phyloP scores from a whole-genome alignment of 2,888 invertebrate species.

The Lymantria monacha region DNA sequence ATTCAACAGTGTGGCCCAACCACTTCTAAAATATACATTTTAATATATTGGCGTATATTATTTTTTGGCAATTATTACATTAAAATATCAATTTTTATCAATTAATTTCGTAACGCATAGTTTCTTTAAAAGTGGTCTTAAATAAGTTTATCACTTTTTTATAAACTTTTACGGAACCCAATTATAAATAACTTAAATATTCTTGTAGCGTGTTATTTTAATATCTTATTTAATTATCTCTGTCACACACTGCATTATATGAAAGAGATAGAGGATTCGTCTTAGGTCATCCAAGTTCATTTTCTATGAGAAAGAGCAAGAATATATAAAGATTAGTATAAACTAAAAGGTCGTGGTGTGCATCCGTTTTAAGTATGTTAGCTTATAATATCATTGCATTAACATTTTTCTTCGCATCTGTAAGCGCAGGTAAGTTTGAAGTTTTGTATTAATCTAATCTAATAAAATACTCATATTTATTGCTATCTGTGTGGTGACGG shows the following conservation, averaged over 20 bases:
- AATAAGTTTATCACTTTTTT: no score
- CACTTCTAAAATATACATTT: no score
- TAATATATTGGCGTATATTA: no score
- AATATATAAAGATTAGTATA: slow-evolving; percentile 13
- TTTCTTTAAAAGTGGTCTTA: no score
- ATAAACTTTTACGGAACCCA: no score
- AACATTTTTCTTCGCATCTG: slow-evolving; percentile 14
- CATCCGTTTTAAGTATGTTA: slow-evolving; percentile 18
- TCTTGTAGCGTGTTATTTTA: not conserved
- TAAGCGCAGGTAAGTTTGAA: slow-evolving; percentile 20
- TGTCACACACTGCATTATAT: slow-evolving; percentile 2
- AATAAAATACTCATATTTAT: no score
- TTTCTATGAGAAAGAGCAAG: not conserved
- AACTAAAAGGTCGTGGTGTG: slow-evolving; percentile 2
- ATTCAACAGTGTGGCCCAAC: no score
- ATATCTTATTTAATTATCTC: slow-evolving; percentile 8
- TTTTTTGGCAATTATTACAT: no score
- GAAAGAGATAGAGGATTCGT: slow-evolving; percentile 25
- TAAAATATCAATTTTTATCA: no score
- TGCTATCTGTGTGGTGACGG: no score
- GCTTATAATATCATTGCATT: slow-evolving; percentile 9
- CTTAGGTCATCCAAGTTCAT: slow-evolving; percentile 10
- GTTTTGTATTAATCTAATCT: no score
- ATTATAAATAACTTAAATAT: not conserved
- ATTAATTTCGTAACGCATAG: no score